A percentile compares a stretch with the other conserved stretches of the same genome.
Conservation (phyloP, 1,140 invertebrate species). For the Drosophila yakuba region DNA sequence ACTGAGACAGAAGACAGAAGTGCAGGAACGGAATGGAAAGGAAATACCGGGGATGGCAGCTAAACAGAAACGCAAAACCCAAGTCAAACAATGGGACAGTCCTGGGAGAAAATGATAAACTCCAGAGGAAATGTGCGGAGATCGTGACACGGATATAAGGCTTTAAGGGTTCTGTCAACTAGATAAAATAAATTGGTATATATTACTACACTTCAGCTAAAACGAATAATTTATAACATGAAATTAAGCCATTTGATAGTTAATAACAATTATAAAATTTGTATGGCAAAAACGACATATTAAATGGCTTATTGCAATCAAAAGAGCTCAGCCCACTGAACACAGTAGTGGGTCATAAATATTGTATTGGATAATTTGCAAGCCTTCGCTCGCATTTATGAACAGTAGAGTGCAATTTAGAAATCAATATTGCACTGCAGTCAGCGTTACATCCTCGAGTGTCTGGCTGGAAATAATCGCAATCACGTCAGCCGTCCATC, state of each 20-base stretch:
- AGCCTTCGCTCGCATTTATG: conserved; percentile 4
- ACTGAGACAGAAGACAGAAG: conserved; percentile 39
- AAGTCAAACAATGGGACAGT: conserved; percentile 35
- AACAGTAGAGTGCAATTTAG: conserved; percentile 9
- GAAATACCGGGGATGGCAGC: conserved; percentile 21
- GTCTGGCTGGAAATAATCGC: conserved; percentile 26
- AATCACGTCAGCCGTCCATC: conserved; percentile 40
- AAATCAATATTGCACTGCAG: conserved; percentile 34
- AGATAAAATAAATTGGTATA: no score
- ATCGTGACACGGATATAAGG: conserved; percentile 19
- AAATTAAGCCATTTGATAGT: no score
- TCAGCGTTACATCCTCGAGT: conserved; percentile 7
- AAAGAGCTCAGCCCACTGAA: background rate
- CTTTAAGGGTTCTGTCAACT: no score
- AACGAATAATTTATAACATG: no score
- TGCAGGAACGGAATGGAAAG: conserved; percentile 38
- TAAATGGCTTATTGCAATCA: background rate
- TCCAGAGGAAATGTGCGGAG: background rate
- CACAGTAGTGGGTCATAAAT: background rate
- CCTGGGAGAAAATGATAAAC: conserved; percentile 1
- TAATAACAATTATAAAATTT: no score
- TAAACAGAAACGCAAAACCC: conserved; percentile 36
- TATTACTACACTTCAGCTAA: no score
- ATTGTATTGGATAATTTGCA: background rate
- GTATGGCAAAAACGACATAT: background rate